A percentile compares a stretch with the other conserved stretches of the same genome.
Conservation (phyloP, 2,888 invertebrate species). For the Caenorhabditis afra region DNA sequence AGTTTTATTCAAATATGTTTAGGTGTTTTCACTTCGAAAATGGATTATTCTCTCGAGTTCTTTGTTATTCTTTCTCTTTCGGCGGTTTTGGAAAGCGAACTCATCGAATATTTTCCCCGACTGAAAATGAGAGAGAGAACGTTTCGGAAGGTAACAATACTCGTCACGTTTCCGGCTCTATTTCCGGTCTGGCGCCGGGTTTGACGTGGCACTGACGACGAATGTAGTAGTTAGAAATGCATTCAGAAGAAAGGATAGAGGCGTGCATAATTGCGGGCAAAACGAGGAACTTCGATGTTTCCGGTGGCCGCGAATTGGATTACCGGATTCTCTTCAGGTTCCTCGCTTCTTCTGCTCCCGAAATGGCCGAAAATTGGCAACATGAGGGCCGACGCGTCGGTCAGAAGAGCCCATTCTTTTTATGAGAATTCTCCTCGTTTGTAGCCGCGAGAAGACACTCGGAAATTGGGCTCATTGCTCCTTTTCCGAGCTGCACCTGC, state of each 20-base stretch:
- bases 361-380: too few relatives aligned
- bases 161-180: slow-evolving; percentile 15
- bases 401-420: background rate
- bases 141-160: slow-evolving; percentile 4
- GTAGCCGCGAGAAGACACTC: slow-evolving; percentile 18
- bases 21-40: too few relatives aligned
- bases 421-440: slow-evolving; percentile 7
- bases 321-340: slow-evolving; percentile 16
- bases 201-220: slow-evolving; percentile 27
- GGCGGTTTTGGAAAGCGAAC: too few relatives aligned
- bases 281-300: slow-evolving; percentile 41
- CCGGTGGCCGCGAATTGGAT: slow-evolving; percentile 27
- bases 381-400: background rate
- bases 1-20: too few relatives aligned
- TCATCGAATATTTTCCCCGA: too few relatives aligned
- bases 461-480: slow-evolving; percentile 39
- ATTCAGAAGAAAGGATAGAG: background rate
- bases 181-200: slow-evolving; percentile 21
- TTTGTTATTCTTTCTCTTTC: too few relatives aligned
- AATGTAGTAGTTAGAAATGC: background rate
- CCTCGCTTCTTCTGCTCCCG: background rate
- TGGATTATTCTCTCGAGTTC: too few relatives aligned
- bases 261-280: slow-evolving; percentile 46
- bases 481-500: slow-evolving; percentile 28
- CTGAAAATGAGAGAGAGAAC: slow-evolving; percentile 3